Percentiles rank a stretch among this genome's conserved stretches.
Evolutionary conservation across 2,113 vertebrate genomes (phyloP).

Genomic region (Candoia aspera): DNA sequence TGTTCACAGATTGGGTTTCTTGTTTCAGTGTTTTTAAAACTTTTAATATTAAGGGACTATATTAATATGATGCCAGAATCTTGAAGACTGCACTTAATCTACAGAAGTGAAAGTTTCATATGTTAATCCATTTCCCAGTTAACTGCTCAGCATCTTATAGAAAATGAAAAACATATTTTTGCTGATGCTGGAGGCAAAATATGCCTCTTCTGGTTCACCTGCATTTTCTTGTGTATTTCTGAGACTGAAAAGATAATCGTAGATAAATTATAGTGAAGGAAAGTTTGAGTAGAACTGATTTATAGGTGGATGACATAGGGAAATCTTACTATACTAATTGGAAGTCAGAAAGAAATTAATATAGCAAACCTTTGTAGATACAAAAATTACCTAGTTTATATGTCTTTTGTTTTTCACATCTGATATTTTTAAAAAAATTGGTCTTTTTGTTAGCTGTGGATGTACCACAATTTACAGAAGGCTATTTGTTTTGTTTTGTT

Average conservation of each 20-base stretch:
- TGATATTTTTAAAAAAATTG: not conserved
- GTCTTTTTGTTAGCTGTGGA: not conserved
- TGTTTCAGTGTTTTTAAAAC: slow-evolving; percentile 11
- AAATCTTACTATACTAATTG: not conserved
- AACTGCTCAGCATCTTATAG: not conserved
- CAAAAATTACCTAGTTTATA: not conserved
- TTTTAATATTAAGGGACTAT: slow-evolving; percentile 11
- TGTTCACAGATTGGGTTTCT: slow-evolving; percentile 4
- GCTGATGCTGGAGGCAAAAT: not conserved
- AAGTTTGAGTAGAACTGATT: not conserved
- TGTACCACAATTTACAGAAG: not conserved
- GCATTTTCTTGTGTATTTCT: not conserved
- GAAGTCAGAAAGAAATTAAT: not conserved
- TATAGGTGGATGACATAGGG: not conserved
- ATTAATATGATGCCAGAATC: not conserved
- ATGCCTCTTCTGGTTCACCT: not conserved
- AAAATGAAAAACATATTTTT: not conserved
- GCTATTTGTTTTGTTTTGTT: not conserved
- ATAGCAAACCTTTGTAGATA: not conserved
- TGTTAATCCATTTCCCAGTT: not conserved
- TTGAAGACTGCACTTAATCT: not conserved
- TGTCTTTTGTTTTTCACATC: not conserved
- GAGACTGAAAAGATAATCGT: not conserved
- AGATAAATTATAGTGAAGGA: not conserved
- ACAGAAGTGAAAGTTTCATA: not conserved